Conservation (phyloP, 2,888 invertebrate species). For the Homarus gammarus region DNA sequence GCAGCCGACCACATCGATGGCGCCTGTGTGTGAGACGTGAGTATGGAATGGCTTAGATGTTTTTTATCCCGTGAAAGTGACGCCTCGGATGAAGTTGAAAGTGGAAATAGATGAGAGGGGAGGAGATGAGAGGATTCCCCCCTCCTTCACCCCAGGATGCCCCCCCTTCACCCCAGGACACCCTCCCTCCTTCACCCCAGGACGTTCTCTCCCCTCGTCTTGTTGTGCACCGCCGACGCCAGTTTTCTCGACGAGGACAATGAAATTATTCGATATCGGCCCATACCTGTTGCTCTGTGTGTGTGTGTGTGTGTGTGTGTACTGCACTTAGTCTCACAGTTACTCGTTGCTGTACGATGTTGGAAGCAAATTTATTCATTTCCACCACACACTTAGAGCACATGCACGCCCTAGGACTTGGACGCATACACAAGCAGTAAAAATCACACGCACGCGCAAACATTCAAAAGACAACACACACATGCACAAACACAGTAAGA, state of each 20-base stretch:
- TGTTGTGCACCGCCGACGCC: constrained; percentile 3
- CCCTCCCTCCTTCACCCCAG: no score
- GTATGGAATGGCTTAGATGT: constrained; percentile 14
- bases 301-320: background rate
- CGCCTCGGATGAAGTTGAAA: background rate
- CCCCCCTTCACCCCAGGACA: background rate
- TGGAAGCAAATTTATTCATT: no score
- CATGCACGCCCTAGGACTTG: background rate
- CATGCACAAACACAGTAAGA: no score
- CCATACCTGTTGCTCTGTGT: background rate
- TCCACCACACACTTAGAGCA: no score
- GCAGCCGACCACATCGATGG: constrained; percentile 5
- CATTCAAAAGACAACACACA: constrained; percentile 13
- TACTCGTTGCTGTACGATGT: no score
- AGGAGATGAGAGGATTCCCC: background rate
- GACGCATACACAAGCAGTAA: background rate
- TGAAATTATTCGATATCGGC: background rate
- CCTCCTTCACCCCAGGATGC: background rate
- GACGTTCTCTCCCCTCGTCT: background rate
- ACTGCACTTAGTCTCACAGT: no score
- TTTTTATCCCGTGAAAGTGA: constrained; percentile 1
- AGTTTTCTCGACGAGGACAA: background rate
- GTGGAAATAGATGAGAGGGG: constrained; percentile 5
- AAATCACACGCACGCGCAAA: constrained; percentile 2
- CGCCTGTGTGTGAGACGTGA: constrained; percentile 9